phyloP scores from a whole-genome alignment of 2,888 invertebrate species.

The Cyaniris semiargus region DNA sequence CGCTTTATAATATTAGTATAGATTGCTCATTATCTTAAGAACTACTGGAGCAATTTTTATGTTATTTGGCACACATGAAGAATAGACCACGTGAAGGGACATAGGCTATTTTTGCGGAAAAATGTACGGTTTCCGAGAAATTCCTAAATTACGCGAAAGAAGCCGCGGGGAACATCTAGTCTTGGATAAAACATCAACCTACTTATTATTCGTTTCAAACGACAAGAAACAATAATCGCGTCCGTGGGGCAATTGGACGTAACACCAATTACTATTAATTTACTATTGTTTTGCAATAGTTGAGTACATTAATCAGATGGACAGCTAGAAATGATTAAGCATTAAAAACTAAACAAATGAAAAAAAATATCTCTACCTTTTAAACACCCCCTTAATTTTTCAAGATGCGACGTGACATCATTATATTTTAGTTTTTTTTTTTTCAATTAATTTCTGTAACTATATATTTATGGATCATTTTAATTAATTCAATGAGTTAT shows the following conservation, averaged over 20 bases:
- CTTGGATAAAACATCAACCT: not conserved
- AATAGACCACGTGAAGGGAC: too few species aligned
- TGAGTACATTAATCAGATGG: not conserved
- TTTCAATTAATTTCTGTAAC: not conserved
- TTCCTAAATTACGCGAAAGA: too few species aligned
- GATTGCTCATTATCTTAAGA: too few species aligned
- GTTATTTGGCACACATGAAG: too few species aligned
- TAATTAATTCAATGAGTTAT: not conserved
- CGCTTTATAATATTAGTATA: too few species aligned
- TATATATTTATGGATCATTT: not conserved
- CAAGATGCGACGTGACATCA: too few species aligned
- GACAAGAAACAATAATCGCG: not conserved
- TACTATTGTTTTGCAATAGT: not conserved
- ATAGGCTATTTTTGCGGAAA: too few species aligned
- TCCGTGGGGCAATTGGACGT: not conserved
- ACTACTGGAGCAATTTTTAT: too few species aligned
- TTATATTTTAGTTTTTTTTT: not conserved
- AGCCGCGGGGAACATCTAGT: too few species aligned
- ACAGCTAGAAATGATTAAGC: not conserved
- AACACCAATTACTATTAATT: constrained; percentile 5
- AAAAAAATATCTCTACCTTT: not conserved
- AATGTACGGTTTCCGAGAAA: too few species aligned
- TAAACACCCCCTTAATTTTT: too few species aligned
- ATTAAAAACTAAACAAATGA: not conserved
- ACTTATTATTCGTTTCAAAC: not conserved